These are phyloP conservation scores for Neogale vison DNA, from an alignment of 2,113 vertebrate genomes.

Conservation along the genomic window DNA sequence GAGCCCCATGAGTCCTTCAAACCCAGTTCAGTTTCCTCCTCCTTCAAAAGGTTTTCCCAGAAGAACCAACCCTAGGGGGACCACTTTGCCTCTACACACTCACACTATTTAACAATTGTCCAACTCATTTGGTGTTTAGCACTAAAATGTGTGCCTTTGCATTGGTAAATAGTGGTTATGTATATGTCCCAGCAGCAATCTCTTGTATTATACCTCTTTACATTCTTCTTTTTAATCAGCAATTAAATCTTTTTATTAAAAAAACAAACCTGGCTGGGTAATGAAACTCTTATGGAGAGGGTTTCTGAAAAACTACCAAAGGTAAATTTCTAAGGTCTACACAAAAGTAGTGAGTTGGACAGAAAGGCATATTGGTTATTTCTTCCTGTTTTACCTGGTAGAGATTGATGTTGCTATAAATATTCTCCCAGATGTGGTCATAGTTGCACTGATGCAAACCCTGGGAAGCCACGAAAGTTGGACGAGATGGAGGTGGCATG, in stretches of 20 bases:
- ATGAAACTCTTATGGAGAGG: neutral
- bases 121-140: neutral
- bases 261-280: neutral
- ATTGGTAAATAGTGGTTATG: neutral
- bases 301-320: neutral
- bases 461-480: slow-evolving; percentile 47
- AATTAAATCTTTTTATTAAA: neutral
- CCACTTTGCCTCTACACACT: neutral
- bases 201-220: neutral
- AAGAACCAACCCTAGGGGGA: neutral
- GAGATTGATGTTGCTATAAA: slow-evolving; percentile 76
- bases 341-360: neutral
- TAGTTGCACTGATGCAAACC: neutral
- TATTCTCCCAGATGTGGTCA: slow-evolving; percentile 77
- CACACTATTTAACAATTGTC: neutral
- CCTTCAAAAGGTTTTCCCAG: neutral
- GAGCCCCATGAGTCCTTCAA: neutral
- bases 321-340: neutral
- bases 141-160: neutral
- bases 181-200: neutral
- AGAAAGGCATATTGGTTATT: neutral
- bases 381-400: slow-evolving; percentile 76
- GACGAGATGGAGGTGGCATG: neutral
- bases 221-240: neutral
- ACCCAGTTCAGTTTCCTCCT: neutral